These are phyloP conservation scores for Laticauda colubrina DNA, from an alignment of 2,113 vertebrate genomes.

Conservation along the genomic window DNA sequence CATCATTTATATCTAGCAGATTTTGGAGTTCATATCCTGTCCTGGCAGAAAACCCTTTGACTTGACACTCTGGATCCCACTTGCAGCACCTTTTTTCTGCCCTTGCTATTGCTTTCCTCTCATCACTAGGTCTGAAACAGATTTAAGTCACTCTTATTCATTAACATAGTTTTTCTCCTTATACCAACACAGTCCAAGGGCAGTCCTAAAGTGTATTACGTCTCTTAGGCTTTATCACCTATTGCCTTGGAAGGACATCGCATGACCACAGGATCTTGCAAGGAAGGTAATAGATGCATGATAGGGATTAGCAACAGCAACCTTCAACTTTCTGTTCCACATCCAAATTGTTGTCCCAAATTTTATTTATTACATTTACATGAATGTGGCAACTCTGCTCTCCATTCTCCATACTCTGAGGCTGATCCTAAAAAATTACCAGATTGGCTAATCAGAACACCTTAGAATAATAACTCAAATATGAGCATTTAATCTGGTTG, in stretches of 20 bases:
- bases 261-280: not conserved
- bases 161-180: not conserved
- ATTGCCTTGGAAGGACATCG: not conserved
- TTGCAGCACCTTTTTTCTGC: not conserved
- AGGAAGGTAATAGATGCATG: not conserved
- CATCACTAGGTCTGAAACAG: not conserved
- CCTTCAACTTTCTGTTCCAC: not conserved
- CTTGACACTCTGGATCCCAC: not conserved
- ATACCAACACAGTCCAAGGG: not conserved
- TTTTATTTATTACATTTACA: not conserved
- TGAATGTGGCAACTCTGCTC: not conserved
- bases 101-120: not conserved
- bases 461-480: conserved; percentile 17
- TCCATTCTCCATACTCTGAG: not conserved
- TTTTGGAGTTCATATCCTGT: not conserved
- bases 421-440: not conserved
- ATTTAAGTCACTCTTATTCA: not conserved
- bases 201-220: not conserved
- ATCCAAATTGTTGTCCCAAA: not conserved
- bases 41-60: not conserved
- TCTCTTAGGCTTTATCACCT: not conserved
- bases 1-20: not conserved
- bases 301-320: not conserved
- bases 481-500: not conserved
- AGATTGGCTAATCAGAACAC: not conserved